Conservation (phyloP, 2,797 vertebrate genomes). For the Tokudaia muenninki region DNA sequence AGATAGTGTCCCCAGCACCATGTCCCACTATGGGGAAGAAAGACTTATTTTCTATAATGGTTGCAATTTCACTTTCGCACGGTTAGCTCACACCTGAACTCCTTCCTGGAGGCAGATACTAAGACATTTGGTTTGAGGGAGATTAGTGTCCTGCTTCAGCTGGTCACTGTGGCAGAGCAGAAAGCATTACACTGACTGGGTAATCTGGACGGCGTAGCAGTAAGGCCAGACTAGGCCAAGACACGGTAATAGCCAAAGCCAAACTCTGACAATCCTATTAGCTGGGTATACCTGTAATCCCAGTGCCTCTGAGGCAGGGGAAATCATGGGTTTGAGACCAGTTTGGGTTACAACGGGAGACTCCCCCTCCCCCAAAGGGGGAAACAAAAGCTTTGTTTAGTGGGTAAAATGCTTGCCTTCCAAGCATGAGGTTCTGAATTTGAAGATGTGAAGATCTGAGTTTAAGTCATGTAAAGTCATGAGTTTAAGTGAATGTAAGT, state of each 20-base stretch:
- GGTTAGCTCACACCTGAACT: not conserved
- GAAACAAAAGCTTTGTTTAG: no score
- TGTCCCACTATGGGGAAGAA: fast-evolving
- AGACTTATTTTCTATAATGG: not conserved
- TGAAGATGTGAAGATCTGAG: not conserved
- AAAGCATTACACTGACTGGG: not conserved
- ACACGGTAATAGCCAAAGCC: not conserved
- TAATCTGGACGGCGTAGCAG: not conserved
- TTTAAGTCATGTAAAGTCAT: not conserved
- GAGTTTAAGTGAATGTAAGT: no score
- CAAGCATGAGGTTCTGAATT: not conserved
- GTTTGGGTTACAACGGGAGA: not conserved
- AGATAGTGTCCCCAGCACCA: fast-evolving
- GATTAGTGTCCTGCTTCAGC: not conserved
- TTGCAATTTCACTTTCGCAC: not conserved
- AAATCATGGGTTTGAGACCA: not conserved
- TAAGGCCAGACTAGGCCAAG: not conserved
- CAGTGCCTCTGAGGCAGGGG: not conserved
- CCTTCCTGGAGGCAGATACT: not conserved
- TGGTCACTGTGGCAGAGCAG: not conserved
- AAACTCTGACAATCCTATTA: not conserved
- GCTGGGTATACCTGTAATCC: not conserved
- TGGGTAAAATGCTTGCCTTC: not conserved
- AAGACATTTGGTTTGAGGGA: not conserved
- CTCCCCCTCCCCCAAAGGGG: not conserved